Evolutionary conservation across 2,888 invertebrate species (phyloP).

Genomic region (Scrobipalpa atriplicella): DNA sequence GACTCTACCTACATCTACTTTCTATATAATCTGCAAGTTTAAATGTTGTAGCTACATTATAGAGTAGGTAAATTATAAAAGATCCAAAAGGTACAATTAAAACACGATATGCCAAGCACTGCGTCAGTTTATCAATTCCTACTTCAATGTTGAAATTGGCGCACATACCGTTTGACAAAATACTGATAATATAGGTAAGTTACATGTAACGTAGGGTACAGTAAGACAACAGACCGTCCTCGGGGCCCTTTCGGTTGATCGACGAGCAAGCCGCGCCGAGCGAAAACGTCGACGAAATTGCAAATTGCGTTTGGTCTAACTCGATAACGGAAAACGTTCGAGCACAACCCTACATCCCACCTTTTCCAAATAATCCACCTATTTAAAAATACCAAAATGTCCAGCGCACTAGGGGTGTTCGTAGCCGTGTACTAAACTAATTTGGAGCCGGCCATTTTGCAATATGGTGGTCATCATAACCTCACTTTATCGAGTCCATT

Average conservation of each 20-base stretch:
- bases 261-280: slow-evolving; percentile 61
- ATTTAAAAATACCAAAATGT: slow-evolving; percentile 23
- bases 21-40: background rate
- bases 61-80: too few relatives aligned
- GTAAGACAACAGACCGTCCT: background rate
- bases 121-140: too few relatives aligned
- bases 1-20: background rate
- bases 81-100: too few relatives aligned
- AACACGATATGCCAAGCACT: too few relatives aligned
- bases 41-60: too few relatives aligned
- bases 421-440: slow-evolving; percentile 50
- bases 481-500: slow-evolving; percentile 72
- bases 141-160: background rate
- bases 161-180: background rate
- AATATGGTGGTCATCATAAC: slow-evolving; percentile 68
- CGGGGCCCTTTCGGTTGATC: slow-evolving; percentile 51
- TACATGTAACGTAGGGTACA: background rate
- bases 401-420: slow-evolving; percentile 29
- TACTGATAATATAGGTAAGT: too few relatives aligned
- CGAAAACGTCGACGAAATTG: slow-evolving; percentile 55
- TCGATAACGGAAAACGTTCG: slow-evolving; percentile 57
- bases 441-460: slow-evolving; percentile 63
- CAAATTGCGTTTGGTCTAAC: slow-evolving; percentile 67
- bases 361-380: slow-evolving; percentile 18
- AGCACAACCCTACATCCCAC: slow-evolving; percentile 27